These are phyloP conservation scores for Manis crassicaudata DNA, from an alignment of 2,797 vertebrate species.

Conservation along the genomic window DNA sequence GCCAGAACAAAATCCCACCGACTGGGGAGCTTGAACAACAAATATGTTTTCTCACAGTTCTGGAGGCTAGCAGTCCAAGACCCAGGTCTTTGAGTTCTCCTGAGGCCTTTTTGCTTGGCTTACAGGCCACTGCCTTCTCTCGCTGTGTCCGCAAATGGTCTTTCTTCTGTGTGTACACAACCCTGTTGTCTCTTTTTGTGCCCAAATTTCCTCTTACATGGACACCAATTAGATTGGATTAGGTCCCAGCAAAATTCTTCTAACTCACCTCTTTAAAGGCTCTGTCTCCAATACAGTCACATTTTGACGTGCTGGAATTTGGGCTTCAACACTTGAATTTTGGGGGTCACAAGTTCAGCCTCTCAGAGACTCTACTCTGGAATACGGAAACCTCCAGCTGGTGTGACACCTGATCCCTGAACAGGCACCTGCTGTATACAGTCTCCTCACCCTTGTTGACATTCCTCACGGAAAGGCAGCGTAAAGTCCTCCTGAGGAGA, in stretches of 20 bases:
- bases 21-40: background rate
- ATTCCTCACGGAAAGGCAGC: rapidly evolving
- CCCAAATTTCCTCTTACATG: background rate
- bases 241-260: background rate
- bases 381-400: background rate
- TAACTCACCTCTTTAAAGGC: background rate
- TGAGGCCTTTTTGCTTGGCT: background rate
- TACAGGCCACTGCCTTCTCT: background rate
- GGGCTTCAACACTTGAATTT: background rate
- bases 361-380: background rate
- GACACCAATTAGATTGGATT: background rate
- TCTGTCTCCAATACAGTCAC: background rate
- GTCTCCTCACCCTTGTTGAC: background rate
- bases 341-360: background rate
- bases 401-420: background rate
- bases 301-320: background rate
- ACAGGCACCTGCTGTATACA: background rate
- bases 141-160: background rate
- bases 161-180: background rate
- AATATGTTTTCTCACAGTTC: background rate
- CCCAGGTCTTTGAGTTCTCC: background rate
- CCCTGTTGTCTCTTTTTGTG: background rate
- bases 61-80: background rate
- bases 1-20: background rate
- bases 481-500: background rate